Evolutionary conservation across 2,888 invertebrate genomes (phyloP).

Genomic region (Hetaerina titia): DNA sequence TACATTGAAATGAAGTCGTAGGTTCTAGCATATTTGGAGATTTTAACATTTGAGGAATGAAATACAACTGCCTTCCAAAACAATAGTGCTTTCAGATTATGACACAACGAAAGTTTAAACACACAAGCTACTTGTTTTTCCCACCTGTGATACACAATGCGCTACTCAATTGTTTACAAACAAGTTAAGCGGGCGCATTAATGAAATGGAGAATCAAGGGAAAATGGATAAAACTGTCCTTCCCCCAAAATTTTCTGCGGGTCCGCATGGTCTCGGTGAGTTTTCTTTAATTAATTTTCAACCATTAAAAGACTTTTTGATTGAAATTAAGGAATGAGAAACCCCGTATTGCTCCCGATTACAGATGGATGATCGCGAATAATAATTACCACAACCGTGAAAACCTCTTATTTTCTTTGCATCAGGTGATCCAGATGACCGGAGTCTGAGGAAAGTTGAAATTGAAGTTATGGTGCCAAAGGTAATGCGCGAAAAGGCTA

Average conservation of each 20-base stretch:
- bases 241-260: slow-evolving; percentile 28
- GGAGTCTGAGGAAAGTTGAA: slow-evolving; percentile 91
- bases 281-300: too few species aligned
- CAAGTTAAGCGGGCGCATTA: not conserved
- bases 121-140: not conserved
- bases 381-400: too few species aligned
- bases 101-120: too few species aligned
- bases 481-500: slow-evolving; percentile 91
- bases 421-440: slow-evolving; percentile 92
- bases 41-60: too few species aligned
- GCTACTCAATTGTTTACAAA: not conserved
- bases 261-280: slow-evolving; percentile 52
- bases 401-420: slow-evolving; percentile 69
- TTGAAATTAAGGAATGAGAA: not conserved
- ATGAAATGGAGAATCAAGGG: not conserved
- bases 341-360: not conserved
- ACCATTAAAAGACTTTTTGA: not conserved
- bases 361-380: not conserved
- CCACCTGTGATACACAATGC: not conserved
- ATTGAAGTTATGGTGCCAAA: slow-evolving; percentile 92
- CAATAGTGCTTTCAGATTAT: not conserved
- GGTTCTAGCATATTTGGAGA: too few species aligned
- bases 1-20: too few species aligned
- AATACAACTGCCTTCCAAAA: not conserved
- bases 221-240: slow-evolving; percentile 14